Conservation (phyloP, 2,888 invertebrate species). For the Hypolimnas misippus region DNA sequence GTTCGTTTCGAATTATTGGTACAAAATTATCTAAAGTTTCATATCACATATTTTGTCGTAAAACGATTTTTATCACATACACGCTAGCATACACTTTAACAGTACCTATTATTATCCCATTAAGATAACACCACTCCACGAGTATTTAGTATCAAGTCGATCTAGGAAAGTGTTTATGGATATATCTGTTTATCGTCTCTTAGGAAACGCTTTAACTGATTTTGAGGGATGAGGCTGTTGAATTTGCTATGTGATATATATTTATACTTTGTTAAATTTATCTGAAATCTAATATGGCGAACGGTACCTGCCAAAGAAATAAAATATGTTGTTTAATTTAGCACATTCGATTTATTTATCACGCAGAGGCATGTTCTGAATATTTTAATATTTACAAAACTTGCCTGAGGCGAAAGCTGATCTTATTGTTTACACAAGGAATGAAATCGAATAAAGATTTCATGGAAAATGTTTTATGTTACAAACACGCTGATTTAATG, state of each 20-base stretch:
- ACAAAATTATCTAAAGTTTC: not conserved
- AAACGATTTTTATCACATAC: constrained; percentile 21
- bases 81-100: constrained; percentile 15
- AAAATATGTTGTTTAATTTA: constrained; percentile 12
- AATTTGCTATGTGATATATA: no score
- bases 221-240: no score
- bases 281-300: no score
- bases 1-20: not conserved
- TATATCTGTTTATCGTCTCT: no score
- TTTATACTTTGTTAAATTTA: no score
- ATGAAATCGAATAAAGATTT: no score
- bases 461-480: no score
- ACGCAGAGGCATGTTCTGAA: not conserved
- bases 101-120: constrained; percentile 24
- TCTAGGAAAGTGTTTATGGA: no score
- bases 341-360: not conserved
- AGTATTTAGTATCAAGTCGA: not conserved
- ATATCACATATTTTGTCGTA: constrained; percentile 9
- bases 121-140: constrained; percentile 24
- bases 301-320: no score
- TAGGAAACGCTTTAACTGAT: no score
- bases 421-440: not conserved
- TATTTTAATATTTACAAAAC: not conserved
- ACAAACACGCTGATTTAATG: no score
- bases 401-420: not conserved